Base-by-base conservation (phyloP, 2,113 vertebrate species). In the Mesocricetus auratus region DNA sequence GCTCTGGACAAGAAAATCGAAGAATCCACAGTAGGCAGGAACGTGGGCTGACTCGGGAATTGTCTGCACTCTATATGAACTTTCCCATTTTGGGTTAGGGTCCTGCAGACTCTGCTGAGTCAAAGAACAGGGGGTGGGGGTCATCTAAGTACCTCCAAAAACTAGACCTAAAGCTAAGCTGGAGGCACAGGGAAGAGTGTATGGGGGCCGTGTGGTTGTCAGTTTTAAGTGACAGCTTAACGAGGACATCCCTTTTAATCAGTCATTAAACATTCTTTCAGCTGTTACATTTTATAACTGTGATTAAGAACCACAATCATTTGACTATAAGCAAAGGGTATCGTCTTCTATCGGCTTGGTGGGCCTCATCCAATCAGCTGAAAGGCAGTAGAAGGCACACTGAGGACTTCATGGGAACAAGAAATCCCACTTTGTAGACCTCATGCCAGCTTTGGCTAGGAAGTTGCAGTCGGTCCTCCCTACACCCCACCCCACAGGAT, bases 21-120 rank as follows among this genome's bases (percentile, higher is more conserved):
- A 88, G 62, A 50, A 66, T 60, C 66, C 64, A 62, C 6, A 2
- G 77, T 88, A 58, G n/a, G 66, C 22, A 47, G 87, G 56, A 89
- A 4, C 2, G 0, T 0, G 4, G 13, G 8, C 85, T 66, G 62
- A 53, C 66, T n/a, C 0, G 0, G 58, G 12, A 89, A 62, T 77
- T 31, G 3, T 53, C 42, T 47, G 39, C 12, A 39, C 75, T 85
- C 31, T 4, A 58, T 50, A 36, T 6, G 17, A 74, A 36, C 39
- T 93, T 86, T 60, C 22, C 45, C 36, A 24, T 39, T 47, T 24
- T 56, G 9, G 39, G 45, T 36, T 79, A 33, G 47, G 15, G 45
- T 26, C 58, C 7, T 2, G 4, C 1, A 42, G 1, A 16, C 24
- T 39, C 12, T 3, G 29, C n/a, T 17, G 47, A 95, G 24, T 74